Percentiles rank a stretch among this genome's conserved stretches.
phyloP scores from a whole-genome alignment of 2,113 vertebrate genomes.

The Pluvianellus socialis region DNA sequence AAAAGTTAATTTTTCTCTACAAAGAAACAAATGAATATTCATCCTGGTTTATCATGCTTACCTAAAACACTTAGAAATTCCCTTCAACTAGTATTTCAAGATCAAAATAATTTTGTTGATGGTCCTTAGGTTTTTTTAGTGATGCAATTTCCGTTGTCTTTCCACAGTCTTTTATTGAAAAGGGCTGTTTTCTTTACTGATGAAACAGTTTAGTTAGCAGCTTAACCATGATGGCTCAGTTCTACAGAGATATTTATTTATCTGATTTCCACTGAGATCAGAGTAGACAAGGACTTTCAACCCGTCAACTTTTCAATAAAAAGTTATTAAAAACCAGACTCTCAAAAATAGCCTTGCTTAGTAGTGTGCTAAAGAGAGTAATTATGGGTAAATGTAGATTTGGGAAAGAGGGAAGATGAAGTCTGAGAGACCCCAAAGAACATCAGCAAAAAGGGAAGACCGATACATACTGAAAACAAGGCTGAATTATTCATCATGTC shows the following conservation, averaged over 20 bases:
- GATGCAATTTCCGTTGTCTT: neutral
- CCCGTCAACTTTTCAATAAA: neutral
- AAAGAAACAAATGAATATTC: neutral
- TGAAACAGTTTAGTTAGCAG: neutral
- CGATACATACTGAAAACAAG: neutral
- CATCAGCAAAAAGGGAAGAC: neutral
- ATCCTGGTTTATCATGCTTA: neutral
- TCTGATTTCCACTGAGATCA: slow-evolving; percentile 4
- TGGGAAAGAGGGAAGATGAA: neutral
- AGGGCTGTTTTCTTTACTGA: neutral
- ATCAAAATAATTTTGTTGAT: neutral
- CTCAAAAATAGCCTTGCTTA: neutral
- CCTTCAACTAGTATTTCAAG: neutral
- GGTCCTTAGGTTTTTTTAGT: neutral
- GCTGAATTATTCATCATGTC: neutral
- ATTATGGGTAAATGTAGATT: neutral
- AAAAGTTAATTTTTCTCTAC: neutral
- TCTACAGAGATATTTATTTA: neutral
- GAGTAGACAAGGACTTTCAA: neutral
- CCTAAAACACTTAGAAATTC: neutral
- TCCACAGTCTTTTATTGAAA: neutral
- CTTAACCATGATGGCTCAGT: neutral
- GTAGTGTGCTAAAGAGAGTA: neutral
- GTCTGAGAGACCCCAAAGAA: neutral
- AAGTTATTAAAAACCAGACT: neutral